Evolutionary conservation across 2,888 invertebrate genomes (phyloP), one percentile per base, ranked within the genome.

Genomic region (Scaptomyza reducta): DNA sequence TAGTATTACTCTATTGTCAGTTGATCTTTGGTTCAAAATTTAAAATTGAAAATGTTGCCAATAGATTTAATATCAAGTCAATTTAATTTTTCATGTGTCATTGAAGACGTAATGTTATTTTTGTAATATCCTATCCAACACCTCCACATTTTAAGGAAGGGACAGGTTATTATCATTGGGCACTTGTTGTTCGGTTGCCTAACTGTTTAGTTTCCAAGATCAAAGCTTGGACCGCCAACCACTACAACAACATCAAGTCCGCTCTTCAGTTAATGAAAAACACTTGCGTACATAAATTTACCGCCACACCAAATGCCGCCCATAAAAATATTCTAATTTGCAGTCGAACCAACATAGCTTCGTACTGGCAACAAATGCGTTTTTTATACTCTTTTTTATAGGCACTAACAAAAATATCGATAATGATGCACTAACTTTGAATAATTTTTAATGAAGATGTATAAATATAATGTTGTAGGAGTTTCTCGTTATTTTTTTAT

Each of bases 291-390:
- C 78, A 81, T 87, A 84, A 87, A 87, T 86, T 80, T 61, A 80
- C 72, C 69, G 69, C 65, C 56, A 68, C 61, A 55, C 62, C 60
- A 77, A 75, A 77, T 61, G 53, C 49, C 60, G 77, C 77, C 74
- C 74, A 74, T 76, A 55, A 64, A 83, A 67, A 77, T 80, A 84
- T 81, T 81, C 79, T 81, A 81, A 81, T 84, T 84, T 84, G 85
- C 67, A 68, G 74, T 50, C 62, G 56, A 56, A 22, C 51, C 62
- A 58, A 65, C 46, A 65, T 40, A 29, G 56, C 55, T 44, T 38
- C n/a, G 18, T 16, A 29, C 44, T 54, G 40, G 16, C 41, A 57
- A 42, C n/a, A 57, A 41, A 70, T 65, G 55, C 51, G 44, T 75
- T 75, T 51, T 46, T 3, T 33, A 44, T 64, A 53, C 54, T 3